Base-by-base conservation (phyloP, 2,113 vertebrate genomes). In the Ancistrus triradiatus region DNA sequence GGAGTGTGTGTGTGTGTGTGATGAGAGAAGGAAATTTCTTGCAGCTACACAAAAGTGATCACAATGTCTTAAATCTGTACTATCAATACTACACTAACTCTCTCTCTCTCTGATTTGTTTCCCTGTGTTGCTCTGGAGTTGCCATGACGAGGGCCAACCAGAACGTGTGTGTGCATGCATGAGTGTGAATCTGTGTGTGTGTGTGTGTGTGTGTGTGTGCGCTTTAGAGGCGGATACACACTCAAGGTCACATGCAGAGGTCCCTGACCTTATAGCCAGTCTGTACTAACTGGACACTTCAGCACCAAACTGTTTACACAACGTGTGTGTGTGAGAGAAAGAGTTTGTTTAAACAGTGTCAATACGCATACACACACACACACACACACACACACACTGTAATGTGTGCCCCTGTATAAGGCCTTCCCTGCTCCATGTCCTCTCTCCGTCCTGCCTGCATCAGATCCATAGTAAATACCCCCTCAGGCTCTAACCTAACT, bases 81-180 rank as follows among this genome's bases (percentile, higher is more conserved):
- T n/a, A 13, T 9, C 35, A 9, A 37, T 74, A 85, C 81, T 77
- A 67, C 59, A n/a, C 70, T 73, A 57, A 70, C 53, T 61, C 78
- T 66, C 63, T 63, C 71, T 63, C 42, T 63, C 70, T 66, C 77
- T 74, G 67, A 85, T 90, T 90, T 92, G 92, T 90, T 92, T 90
- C 84, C 53, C 84, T 89, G 83, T 95, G 90, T 92, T 94, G 91
- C 89, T 91, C 67, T 87, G 80, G 78, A 44, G 87, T 95, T 95
- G 89, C 92, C 90, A 95, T 91, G 91, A 92, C 83, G 90, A 93
- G 91, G 85, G 84, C 86, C 82, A 87, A 82, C 83, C 84, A 59
- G 43, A 59, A 49, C 70, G 44, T 71, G 67, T 60, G 63, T 62
- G 61, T 70, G 63, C 66, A 62, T 70, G 66, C 44, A 25, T 15